Base-by-base conservation (phyloP, 2,113 vertebrate species). In the Cochlearius cochlearius region DNA sequence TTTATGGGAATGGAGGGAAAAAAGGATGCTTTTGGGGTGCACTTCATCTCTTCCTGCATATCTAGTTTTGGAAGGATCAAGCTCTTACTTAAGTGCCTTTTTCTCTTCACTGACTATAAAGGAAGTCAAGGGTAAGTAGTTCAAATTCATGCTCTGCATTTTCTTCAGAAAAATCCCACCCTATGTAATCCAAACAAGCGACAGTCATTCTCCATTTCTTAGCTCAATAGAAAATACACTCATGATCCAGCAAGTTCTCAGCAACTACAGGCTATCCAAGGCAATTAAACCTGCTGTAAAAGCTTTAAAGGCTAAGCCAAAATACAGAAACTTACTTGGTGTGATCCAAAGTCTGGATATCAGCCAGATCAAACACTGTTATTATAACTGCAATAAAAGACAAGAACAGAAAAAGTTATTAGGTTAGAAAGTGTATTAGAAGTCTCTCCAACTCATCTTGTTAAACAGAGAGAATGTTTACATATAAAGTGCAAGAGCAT, bases 291-390 rank as follows among this genome's bases (percentile, higher is more conserved):
- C 55, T 66, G 22, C 55, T 85, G 26, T 71, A 76, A 93, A 87
- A 89, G 12, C 43, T 71, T 62, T 47, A 62, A 72, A 83, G 58
- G 22, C 59, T 72, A 86, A 92, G 49, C 27, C 68, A 91, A 85
- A 81, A 69, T 12, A 81, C 21, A 59, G 47, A 83, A 52, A 98
- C 99, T 97, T 98, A 99, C 99, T 97, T 98, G 74, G 98, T 99
- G 64, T 99, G 98, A 66, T 98, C 98, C 92, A 99, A 97, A 27
- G 98, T 99, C 90, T 98, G 97, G 83, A 98, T 96, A 49, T 98
- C 96, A 27, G 97, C 92, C 90, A 99, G 95, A 97, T 99, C 98
- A 96, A 99, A 98, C 76, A 98, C 97, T 5, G 97, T 98, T 96
- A 98, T 97, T 92, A 99, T 98, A 87, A 97, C 98, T 99, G 96